These are phyloP conservation scores for Callospermophilus lateralis DNA, from an alignment of 2,113 vertebrate species.

Conservation along the genomic window DNA sequence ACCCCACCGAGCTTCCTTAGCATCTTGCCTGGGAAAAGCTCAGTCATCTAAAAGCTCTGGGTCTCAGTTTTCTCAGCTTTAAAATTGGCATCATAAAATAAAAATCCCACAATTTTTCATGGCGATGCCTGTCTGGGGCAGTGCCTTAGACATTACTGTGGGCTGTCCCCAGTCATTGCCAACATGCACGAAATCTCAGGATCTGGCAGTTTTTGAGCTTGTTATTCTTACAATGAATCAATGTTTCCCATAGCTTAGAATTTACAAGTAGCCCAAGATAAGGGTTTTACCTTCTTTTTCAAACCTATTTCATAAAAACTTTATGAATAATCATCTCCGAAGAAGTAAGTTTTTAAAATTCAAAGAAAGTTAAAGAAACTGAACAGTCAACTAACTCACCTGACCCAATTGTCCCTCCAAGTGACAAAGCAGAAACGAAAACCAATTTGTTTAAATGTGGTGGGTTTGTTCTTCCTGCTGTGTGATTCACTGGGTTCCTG, in stretches of 20 bases:
- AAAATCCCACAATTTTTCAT: not conserved
- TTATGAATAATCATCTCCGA: not conserved
- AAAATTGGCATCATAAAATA: not conserved
- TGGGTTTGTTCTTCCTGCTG: slow-evolving; percentile 65
- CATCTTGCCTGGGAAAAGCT: not conserved
- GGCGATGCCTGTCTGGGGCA: fast-evolving
- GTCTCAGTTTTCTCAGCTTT: not conserved
- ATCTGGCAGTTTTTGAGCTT: not conserved
- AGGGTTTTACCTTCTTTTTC: not conserved
- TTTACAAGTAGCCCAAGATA: not conserved
- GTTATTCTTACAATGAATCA: not conserved
- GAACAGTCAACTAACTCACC: not conserved
- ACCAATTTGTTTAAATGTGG: slow-evolving; percentile 54
- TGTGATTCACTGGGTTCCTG: slow-evolving; percentile 77
- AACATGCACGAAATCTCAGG: fast-evolving
- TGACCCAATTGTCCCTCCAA: not conserved
- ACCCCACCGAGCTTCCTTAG: not conserved
- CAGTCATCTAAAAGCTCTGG: not conserved
- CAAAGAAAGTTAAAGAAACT: not conserved
- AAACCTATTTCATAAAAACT: not conserved
- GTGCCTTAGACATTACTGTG: not conserved
- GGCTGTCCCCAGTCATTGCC: no score
- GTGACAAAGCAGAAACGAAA: slow-evolving; percentile 23
- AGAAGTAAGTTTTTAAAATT: not conserved
- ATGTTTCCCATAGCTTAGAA: not conserved